These are phyloP conservation scores for Cotesia typhae DNA, from an alignment of 1,140 invertebrate genomes.

Conservation along the genomic window DNA sequence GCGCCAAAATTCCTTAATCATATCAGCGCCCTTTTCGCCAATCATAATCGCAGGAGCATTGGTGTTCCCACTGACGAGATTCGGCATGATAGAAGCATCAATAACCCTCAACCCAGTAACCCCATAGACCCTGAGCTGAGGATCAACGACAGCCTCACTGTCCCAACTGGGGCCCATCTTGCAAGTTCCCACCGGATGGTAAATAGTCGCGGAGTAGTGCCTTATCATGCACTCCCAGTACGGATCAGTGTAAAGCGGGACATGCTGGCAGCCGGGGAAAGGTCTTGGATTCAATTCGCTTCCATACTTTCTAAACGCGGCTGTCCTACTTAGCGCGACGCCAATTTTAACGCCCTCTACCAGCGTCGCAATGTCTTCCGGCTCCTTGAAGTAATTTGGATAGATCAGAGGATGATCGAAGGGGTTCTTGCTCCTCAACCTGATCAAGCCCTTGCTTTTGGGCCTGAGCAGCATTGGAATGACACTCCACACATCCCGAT, in stretches of 20 bases:
- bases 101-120: constrained; percentile 81
- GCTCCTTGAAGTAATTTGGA: constrained; percentile 88
- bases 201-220: constrained; percentile 81
- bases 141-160: constrained; percentile 86
- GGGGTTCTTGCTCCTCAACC: constrained; percentile 83
- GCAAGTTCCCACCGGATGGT: constrained; percentile 89
- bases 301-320: constrained; percentile 75
- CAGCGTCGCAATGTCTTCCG: constrained; percentile 79
- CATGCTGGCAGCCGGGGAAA: constrained; percentile 76
- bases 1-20: constrained; percentile 84
- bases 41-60: constrained; percentile 88
- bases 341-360: constrained; percentile 86
- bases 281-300: constrained; percentile 73
- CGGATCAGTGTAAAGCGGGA: constrained; percentile 73
- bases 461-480: constrained; percentile 86
- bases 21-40: constrained; percentile 82
- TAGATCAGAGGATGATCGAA: constrained; percentile 91
- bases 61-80: constrained; percentile 83
- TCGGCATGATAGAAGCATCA: constrained; percentile 89
- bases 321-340: constrained; percentile 77
- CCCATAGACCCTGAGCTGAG: constrained; percentile 81
- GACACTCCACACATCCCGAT: constrained; percentile 84
- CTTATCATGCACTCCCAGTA: constrained; percentile 88
- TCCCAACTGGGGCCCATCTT: constrained; percentile 93
- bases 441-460: constrained; percentile 80